These are phyloP conservation scores for Todus mexicanus DNA, from an alignment of 2,797 vertebrate species.

Conservation along the genomic window DNA sequence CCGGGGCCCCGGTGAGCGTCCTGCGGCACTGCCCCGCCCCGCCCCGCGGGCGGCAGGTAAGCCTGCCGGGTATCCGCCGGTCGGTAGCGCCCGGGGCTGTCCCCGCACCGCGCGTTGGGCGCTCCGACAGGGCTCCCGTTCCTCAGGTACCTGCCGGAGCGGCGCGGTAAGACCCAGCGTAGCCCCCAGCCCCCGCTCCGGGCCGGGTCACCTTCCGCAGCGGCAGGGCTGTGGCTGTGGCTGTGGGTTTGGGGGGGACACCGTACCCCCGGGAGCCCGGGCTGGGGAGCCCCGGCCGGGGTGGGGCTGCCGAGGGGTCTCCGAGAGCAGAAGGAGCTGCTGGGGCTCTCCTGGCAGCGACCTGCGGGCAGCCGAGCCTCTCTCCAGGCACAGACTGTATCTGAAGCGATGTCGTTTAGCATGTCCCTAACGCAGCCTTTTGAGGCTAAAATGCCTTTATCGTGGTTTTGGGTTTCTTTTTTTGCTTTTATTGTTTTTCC, in stretches of 20 bases:
- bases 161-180: too few relatives aligned
- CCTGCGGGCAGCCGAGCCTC: background rate
- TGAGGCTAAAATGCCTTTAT: background rate
- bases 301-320: background rate
- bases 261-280: background rate
- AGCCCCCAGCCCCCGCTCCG: too few relatives aligned
- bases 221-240: too few relatives aligned
- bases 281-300: background rate
- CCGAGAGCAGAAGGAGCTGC: background rate
- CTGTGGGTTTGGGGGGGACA: too few relatives aligned
- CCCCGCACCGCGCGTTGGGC: background rate
- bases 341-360: background rate
- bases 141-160: background rate
- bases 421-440: accelerated
- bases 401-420: background rate
- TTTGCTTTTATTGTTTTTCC: background rate
- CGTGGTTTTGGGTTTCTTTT: background rate
- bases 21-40: background rate
- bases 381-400: background rate
- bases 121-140: background rate
- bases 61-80: background rate
- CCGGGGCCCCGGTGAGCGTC: too few relatives aligned
- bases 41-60: background rate
- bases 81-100: background rate
- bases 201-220: background rate